These are phyloP conservation scores for Lates calcarifer DNA, from an alignment of 2,113 vertebrate species.

Conservation along the genomic window DNA sequence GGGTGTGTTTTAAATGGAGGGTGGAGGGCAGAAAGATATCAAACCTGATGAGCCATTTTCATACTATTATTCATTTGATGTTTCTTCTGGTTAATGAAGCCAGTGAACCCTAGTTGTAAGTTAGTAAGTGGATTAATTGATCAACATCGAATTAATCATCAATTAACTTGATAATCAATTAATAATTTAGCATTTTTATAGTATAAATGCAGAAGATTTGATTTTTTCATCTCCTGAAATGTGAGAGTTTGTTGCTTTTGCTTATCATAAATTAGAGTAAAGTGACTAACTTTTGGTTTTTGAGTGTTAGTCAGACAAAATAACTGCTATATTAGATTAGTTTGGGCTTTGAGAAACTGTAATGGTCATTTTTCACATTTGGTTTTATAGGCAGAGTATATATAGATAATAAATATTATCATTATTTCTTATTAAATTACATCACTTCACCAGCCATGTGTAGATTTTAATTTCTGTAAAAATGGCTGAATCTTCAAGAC, in stretches of 20 bases:
- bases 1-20: constrained; percentile 20
- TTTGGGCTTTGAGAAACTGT: too few relatives aligned
- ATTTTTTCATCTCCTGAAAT: not conserved
- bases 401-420: too few relatives aligned
- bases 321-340: too few relatives aligned
- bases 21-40: not conserved
- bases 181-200: not conserved
- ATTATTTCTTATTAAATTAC: too few relatives aligned
- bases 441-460: too few relatives aligned
- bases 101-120: not conserved
- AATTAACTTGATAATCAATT: not conserved
- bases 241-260: not conserved
- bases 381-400: too few relatives aligned
- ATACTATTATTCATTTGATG: not conserved
- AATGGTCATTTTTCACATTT: too few relatives aligned
- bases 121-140: not conserved
- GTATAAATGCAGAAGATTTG: not conserved
- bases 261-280: too few relatives aligned
- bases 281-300: too few relatives aligned
- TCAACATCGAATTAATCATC: not conserved
- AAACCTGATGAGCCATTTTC: not conserved
- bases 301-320: too few relatives aligned
- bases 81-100: not conserved
- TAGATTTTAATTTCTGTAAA: too few relatives aligned
- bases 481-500: too few relatives aligned